Evolutionary conservation across 1,140 invertebrate species (phyloP).

Genomic region (Papilio glaucus): DNA sequence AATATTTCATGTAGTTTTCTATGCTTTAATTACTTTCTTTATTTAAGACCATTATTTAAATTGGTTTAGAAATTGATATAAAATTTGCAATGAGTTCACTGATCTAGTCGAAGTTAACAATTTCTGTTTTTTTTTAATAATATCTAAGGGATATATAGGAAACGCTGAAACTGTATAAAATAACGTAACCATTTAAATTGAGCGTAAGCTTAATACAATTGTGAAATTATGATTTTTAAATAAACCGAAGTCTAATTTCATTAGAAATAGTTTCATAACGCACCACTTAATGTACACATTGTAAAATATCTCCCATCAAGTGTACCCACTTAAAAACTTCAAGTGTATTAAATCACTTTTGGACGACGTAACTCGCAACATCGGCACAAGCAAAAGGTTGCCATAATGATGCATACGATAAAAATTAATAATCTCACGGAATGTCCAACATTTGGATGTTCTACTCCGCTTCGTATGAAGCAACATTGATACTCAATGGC

Average conservation of each 20-base stretch:
- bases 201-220: neutral
- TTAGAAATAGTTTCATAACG: conserved; percentile 6
- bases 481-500: conserved; percentile 24
- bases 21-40: no score
- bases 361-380: conserved; percentile 4
- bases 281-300: conserved; percentile 9
- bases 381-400: conserved; percentile 26
- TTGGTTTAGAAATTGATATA: no score
- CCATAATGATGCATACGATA: conserved; percentile 25
- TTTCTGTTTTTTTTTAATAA: no score
- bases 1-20: no score
- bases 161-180: no score
- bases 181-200: no score
- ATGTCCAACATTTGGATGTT: conserved; percentile 13
- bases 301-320: conserved; percentile 15
- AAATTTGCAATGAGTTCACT: no score
- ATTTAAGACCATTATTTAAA: no score
- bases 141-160: no score
- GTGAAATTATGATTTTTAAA: neutral
- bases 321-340: conserved; percentile 5
- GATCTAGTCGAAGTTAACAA: no score
- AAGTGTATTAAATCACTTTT: conserved; percentile 22
- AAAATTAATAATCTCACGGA: conserved; percentile 32
- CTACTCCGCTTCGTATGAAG: conserved; percentile 2
- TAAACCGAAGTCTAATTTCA: neutral